Evolutionary conservation across 2,113 vertebrate genomes (phyloP), one percentile per base, ranked within the genome.

Genomic region (Struthidea cinerea): DNA sequence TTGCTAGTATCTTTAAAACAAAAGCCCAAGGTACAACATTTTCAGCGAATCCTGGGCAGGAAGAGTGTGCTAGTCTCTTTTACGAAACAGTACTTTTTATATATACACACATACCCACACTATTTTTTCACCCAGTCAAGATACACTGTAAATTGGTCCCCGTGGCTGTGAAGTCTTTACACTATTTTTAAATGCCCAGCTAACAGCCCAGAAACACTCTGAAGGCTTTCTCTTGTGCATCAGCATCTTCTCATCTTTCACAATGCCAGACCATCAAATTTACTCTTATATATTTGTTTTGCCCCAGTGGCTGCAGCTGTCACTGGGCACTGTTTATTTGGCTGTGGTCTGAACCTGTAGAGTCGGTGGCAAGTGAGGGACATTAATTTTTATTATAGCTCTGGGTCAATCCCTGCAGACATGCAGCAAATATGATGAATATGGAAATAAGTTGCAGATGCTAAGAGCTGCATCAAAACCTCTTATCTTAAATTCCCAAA

Each of bases 151-250:
- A 81, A 67, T 50, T 41, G 14, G 2, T 65, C 20, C 26, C 18
- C 12, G 10, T 11, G 9, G 53, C 17, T 10, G 7, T 14, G 16
- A 47, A 47, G 33, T 11, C 18, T 50, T 88, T 49, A 33, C 3
- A 37, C 0, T 0, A 2, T 20, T 92, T 74, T 64, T 11, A 32
- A 56, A 61, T 18, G 21, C 16, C 19, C 5, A 2, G 9, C 16
- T 75, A 71, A 53, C 20, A 33, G 16, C 37, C 50, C 41, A 39
- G 19, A 39, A 47, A 30, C 12, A 12, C 13, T n/a, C 13, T 35
- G 39, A 18, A 47, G 23, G 11, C 8, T 75, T 87, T 64, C 24
- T 64, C 18, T 41, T 52, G 11, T 30, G 14, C 24, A 35, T 60
- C 49, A 39, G 47, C 11, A 2, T 41, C 17, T 39, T 6, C 46